Evolutionary conservation across 1,140 invertebrate species (phyloP).

Genomic region (Drosophila funebris): DNA sequence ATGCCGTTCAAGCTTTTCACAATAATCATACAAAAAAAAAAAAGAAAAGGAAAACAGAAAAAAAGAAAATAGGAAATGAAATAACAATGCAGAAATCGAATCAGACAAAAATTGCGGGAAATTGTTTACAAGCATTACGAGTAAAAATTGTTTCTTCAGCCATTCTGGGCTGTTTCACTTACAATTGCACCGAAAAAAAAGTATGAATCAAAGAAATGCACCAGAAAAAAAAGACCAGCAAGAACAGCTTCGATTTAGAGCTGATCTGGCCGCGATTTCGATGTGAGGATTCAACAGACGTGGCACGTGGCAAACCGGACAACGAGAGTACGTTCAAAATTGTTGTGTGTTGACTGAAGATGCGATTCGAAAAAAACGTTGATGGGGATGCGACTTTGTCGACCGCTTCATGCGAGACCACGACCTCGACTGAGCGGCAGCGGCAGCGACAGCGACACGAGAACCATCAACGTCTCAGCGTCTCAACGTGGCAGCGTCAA

Average conservation of each 20-base stretch:
- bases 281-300: slow-evolving; percentile 3
- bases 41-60: not conserved
- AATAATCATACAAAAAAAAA: slow-evolving; percentile 6
- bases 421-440: slow-evolving; percentile 56
- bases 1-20: slow-evolving; percentile 4
- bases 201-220: slow-evolving; percentile 7
- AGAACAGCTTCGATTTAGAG: not conserved
- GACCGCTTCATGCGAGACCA: slow-evolving; percentile 59
- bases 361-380: slow-evolving; percentile 1
- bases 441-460: slow-evolving; percentile 5
- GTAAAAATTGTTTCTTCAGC: too few relatives aligned
- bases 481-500: slow-evolving; percentile 6
- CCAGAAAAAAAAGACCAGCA: slow-evolving; percentile 19
- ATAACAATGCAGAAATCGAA: slow-evolving; percentile 2
- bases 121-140: slow-evolving; percentile 1
- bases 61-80: not conserved
- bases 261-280: not conserved
- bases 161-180: not conserved
- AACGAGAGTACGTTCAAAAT: slow-evolving; percentile 9
- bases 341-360: not conserved
- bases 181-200: slow-evolving; percentile 35
- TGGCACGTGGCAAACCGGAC: slow-evolving; percentile 14
- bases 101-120: not conserved
- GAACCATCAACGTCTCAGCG: slow-evolving; percentile 14
- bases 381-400: slow-evolving; percentile 39